These are phyloP conservation scores for Mesitornis unicolor DNA, from an alignment of 2,113 vertebrate genomes.

Conservation along the genomic window DNA sequence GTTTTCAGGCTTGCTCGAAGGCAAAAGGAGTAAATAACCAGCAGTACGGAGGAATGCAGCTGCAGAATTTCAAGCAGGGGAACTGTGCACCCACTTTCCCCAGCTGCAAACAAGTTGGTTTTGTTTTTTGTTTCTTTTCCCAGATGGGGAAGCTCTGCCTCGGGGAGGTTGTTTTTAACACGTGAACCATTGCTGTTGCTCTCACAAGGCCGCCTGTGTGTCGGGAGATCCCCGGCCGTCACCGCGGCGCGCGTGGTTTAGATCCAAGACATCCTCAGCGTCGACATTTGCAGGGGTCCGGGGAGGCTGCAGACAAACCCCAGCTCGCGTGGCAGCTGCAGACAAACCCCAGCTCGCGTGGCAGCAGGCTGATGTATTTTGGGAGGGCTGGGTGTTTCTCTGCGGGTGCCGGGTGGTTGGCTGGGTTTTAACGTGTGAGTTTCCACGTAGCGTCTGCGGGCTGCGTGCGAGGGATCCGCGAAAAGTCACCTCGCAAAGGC, in stretches of 20 bases:
- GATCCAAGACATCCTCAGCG: accelerated
- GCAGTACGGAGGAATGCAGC: not conserved
- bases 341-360: accelerated
- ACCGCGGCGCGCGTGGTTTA: too few relatives aligned
- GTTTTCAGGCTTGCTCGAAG: not conserved
- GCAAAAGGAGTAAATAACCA: not conserved
- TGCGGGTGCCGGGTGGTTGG: not conserved
- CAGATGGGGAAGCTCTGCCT: not conserved
- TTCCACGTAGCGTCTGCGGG: accelerated
- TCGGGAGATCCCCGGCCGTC: too few relatives aligned
- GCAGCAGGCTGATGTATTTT: not conserved
- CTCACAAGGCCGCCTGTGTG: not conserved
- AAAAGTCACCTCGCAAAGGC: not conserved
- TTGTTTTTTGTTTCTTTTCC: not conserved
- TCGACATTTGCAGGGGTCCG: accelerated
- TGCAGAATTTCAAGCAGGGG: not conserved
- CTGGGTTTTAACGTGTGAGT: not conserved
- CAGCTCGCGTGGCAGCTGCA: accelerated
- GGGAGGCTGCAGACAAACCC: not conserved
- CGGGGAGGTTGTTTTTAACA: not conserved
- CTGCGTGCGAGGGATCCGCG: accelerated
- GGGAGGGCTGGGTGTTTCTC: not conserved
- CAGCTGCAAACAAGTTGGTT: accelerated
- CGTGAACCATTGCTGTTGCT: accelerated
- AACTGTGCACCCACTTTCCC: not conserved